Percentiles rank a stretch among this genome's conserved stretches.
Evolutionary conservation across 2,113 vertebrate genomes (phyloP).

Genomic region (Brachyhypopomus occidentalis): DNA sequence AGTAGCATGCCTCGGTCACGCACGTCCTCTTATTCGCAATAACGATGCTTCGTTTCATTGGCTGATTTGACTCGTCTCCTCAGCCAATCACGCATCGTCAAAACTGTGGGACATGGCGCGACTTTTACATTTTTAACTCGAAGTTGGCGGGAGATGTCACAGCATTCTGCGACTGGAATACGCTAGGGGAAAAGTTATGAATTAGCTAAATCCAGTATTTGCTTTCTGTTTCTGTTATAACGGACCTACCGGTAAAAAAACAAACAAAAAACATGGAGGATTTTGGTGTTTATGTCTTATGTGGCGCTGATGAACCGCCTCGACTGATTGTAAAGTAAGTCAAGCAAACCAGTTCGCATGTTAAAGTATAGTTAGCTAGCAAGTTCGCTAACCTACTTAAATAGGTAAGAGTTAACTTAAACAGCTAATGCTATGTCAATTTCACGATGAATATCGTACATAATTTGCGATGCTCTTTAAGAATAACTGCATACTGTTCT

Average conservation of each 20-base stretch:
- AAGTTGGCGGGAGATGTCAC: conserved; percentile 53
- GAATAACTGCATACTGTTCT: too few species aligned
- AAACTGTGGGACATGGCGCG: conserved; percentile 45
- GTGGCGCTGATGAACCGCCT: conserved; percentile 68
- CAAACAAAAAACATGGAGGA: conserved; percentile 61
- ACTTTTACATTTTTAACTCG: conserved; percentile 34
- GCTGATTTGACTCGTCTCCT: not conserved
- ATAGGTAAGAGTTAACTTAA: not conserved
- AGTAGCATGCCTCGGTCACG: too few species aligned
- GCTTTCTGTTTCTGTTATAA: not conserved
- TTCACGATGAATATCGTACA: not conserved
- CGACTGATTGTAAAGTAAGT: conserved; percentile 68
- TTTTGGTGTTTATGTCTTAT: conserved; percentile 70
- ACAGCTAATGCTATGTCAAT: not conserved
- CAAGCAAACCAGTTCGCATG: not conserved
- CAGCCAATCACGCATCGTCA: not conserved
- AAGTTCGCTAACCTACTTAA: not conserved
- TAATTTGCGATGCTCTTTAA: not conserved
- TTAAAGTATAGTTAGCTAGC: not conserved
- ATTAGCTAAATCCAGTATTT: not conserved
- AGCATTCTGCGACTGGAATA: not conserved
- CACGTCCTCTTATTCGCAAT: too few species aligned
- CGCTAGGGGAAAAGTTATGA: not conserved
- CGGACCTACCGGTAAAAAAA: not conserved
- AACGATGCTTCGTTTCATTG: not conserved